Base-by-base conservation (phyloP, 2,888 invertebrate genomes). In the Carabus problematicus region DNA sequence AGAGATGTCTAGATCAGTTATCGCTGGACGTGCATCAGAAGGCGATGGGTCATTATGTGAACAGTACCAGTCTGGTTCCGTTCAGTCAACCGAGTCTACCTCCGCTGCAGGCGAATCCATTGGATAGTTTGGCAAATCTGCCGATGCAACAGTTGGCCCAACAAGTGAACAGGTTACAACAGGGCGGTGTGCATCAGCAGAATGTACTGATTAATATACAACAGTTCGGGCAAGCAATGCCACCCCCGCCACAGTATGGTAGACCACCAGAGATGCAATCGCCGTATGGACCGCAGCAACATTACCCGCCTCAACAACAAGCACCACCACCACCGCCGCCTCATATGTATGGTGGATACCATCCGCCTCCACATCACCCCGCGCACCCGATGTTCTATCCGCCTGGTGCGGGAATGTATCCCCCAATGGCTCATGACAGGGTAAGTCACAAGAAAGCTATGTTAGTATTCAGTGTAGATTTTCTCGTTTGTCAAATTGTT, bases 141-240 rank as follows among this genome's bases (percentile, higher is more conserved):
- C 83, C 84, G 6, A 82, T 84, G 79, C 82, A 84, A 74, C 83
- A 84, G 62, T 73, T 84, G 49, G 82, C 83, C 4, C 83, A 84
- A 72, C 84, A 84, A 72, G 83, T 83, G 12, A 80, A 81, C 3
- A 75, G 82, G 52, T 71, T 82, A 40, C 80, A 80, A 72, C 80
- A 71, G 41, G 76, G 75, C 60, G 77, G 77, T 58, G 84, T 87
- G 64, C 88, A 88, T 75, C 88, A 88, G 75, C 88, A 88, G 76
- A 88, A 88, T 75, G 88, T 88, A 1, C 84, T 88, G 80, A 88
- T 88, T 59, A 88, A 88, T 74, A 88, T 88, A 40, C 88, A 88
- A 75, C 87, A 87, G 58, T 88, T 87, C 74, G 87, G 78, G 16
- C 79, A 77, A 63, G 78, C 77, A 8, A 59, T 58, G 66, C 39